Evolutionary conservation across 2,888 invertebrate genomes (phyloP), one percentile per base, ranked within the genome.

Genomic region (Andrena bicolor): DNA sequence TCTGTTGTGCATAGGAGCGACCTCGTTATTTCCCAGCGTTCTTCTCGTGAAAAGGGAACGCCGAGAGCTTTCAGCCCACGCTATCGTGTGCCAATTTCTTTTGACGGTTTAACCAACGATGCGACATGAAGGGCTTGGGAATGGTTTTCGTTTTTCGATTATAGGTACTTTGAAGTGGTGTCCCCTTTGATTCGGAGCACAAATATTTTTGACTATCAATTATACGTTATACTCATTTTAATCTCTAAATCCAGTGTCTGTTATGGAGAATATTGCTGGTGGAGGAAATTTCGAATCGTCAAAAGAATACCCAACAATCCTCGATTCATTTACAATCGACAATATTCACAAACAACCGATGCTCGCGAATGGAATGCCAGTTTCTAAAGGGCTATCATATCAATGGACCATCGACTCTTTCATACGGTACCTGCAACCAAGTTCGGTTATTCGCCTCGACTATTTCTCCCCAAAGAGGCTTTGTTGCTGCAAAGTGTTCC

Each of bases 1-100:
- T 66, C 76, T 68, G 76, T 76, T 76, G 71, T 80, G 81, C 81
- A 81, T 80, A 58, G 65, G 53, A 53, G 66, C 48, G 61, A 76
- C 65, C 49, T 70, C 65, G 69, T 82, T 78, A 48, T 51, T 68
- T 61, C 4, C 28, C 20, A 13, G 28, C 10, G 20, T 32, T 8
- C n/a, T 8, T 16, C 32, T n/a, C 56, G 28, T 2, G 58, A 56
- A 68, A 23, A 74, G 26, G 63, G 71, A 2, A 30, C 4, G 49
- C 3, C 1, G 65, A 58, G 70, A 61, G 74, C 74, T 80, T 80
- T 79, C 60, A 49, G 7, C 23, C 48, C 49, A 8, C 0, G 2
- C n/a, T 28, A 41, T 53, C 53, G 10, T 30, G 56, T 51, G 77
- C 49, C 71, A 80, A 68, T 79, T 63, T 61, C 48, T 79, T 73